Percentiles rank a stretch among this genome's conserved stretches.
Conservation (phyloP, 2,888 invertebrate genomes). For the Chirona hameri region DNA sequence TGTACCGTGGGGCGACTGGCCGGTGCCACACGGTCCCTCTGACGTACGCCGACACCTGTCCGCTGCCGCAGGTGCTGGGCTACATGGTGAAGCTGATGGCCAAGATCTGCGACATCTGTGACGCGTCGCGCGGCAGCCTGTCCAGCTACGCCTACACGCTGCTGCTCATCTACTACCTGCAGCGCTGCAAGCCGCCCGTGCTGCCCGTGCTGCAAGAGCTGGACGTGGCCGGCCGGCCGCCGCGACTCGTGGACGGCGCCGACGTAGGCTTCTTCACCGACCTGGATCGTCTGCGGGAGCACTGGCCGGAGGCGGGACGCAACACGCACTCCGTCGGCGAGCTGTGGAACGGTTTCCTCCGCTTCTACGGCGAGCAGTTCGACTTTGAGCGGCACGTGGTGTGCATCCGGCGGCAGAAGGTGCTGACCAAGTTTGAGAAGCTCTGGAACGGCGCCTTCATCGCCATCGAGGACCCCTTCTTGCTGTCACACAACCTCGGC, state of each 20-base stretch:
- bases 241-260: background rate
- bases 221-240: conserved; percentile 25
- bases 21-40: background rate
- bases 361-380: conserved; percentile 56
- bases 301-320: conserved; percentile 50
- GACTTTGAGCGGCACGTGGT: conserved; percentile 52
- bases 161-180: conserved; percentile 53
- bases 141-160: conserved; percentile 52
- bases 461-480: conserved; percentile 61
- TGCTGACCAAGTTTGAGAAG: conserved; percentile 54
- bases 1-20: background rate
- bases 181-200: conserved; percentile 51
- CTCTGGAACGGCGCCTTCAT: conserved; percentile 55
- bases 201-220: conserved; percentile 42
- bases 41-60: background rate
- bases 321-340: conserved; percentile 51
- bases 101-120: conserved; percentile 57
- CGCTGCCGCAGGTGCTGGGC: conserved; percentile 47
- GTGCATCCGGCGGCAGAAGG: conserved; percentile 49
- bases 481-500: conserved; percentile 56
- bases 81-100: conserved; percentile 56
- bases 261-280: conserved; percentile 22
- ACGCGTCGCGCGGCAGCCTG: conserved; percentile 58
- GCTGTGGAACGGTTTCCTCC: conserved; percentile 54
- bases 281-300: conserved; percentile 34